Conservation (phyloP, 2,888 invertebrate genomes). For the Miltochrista miniata region DNA sequence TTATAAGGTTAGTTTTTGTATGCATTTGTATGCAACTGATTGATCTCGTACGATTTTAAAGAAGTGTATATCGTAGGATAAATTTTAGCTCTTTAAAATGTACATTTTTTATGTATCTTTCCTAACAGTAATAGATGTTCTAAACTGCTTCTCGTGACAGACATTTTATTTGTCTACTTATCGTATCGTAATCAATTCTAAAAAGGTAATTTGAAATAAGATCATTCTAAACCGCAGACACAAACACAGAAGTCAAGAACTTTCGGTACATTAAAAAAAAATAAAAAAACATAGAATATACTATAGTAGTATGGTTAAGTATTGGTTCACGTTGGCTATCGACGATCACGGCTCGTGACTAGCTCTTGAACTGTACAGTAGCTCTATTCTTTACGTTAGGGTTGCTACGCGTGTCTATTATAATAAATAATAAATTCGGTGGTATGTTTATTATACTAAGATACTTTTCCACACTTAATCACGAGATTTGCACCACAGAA, state of each 20-base stretch:
- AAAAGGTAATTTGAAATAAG: neutral
- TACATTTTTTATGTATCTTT: no score
- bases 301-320: conserved; percentile 3
- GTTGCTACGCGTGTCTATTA: conserved; percentile 32
- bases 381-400: conserved; percentile 51
- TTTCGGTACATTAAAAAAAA: conserved; percentile 3
- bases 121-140: no score
- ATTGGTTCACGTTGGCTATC: conserved; percentile 44
- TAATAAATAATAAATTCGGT: no score
- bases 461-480: no score
- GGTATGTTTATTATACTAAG: no score
- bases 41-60: neutral
- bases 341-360: conserved; percentile 58
- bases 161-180: neutral
- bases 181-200: neutral
- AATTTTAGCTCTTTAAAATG: no score
- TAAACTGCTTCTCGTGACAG: no score
- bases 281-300: neutral
- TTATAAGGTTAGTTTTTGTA: neutral
- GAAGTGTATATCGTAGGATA: neutral
- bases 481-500: no score
- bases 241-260: neutral
- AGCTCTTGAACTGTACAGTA: conserved; percentile 56
- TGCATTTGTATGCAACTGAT: neutral
- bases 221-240: neutral